Evolutionary conservation across 2,113 vertebrate species (phyloP).

Genomic region (Phrynocephalus versicolor): DNA sequence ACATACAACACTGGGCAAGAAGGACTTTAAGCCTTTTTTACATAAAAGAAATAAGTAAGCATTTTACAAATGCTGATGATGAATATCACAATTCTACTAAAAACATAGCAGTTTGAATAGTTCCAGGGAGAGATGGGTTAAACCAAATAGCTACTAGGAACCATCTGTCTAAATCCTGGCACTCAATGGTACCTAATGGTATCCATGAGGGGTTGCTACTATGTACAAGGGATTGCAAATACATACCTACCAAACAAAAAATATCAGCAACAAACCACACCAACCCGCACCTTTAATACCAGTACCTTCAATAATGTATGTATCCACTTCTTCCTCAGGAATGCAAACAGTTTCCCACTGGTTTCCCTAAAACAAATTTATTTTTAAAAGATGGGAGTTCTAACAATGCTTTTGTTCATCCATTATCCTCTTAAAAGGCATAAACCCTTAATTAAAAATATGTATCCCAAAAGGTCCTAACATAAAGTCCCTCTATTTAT

Average conservation of each 20-base stretch:
- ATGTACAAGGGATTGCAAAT: too few relatives aligned
- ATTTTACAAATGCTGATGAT: background rate
- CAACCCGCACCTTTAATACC: background rate
- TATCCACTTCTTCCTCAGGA: slow-evolving; percentile 82
- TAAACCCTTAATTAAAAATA: background rate
- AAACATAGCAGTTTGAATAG: background rate
- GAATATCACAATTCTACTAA: background rate
- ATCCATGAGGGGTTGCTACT: too few relatives aligned
- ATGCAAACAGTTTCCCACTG: slow-evolving; percentile 92
- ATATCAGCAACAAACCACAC: background rate
- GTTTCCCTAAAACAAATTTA: slow-evolving; percentile 74
- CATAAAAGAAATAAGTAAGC: background rate
- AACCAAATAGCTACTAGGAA: too few relatives aligned
- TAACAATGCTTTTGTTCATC: background rate
- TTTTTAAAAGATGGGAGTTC: background rate
- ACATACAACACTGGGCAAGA: background rate
- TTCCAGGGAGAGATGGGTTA: too few relatives aligned
- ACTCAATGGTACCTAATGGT: too few relatives aligned
- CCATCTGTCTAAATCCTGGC: too few relatives aligned
- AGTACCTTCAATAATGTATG: slow-evolving; percentile 88
- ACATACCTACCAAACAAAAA: too few relatives aligned
- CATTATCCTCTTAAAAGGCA: background rate
- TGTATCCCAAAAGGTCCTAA: background rate
- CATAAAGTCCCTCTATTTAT: background rate
- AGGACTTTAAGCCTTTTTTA: background rate